Conservation (phyloP, 2,797 vertebrate genomes). For the Pelobates cultripes region DNA sequence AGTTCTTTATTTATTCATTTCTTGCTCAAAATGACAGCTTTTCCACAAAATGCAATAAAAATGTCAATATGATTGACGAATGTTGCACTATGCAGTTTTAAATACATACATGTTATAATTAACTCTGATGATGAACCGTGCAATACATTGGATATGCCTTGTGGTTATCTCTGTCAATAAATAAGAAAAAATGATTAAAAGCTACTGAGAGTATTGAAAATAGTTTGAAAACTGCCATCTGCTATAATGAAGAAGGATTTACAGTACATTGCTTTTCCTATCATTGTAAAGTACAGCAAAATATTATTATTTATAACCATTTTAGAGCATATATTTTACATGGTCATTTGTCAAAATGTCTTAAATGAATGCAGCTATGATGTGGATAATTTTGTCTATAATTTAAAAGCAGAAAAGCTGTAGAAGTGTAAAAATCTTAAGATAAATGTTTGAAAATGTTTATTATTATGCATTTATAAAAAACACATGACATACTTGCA, state of each 20-base stretch:
- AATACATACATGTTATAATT: slow-evolving; percentile 48
- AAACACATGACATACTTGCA: too few relatives aligned
- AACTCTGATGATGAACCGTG: slow-evolving; percentile 9
- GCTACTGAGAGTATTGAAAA: slow-evolving; percentile 20
- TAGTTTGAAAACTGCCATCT: slow-evolving; percentile 32
- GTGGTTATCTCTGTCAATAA: slow-evolving; percentile 41
- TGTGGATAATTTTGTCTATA: background rate
- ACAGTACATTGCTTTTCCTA: background rate
- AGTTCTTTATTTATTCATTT: background rate
- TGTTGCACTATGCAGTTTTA: slow-evolving; percentile 9
- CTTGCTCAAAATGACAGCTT: background rate
- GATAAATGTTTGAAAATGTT: background rate
- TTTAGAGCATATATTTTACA: background rate
- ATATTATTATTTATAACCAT: slow-evolving; percentile 12
- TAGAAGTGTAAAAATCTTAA: background rate
- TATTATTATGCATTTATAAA: background rate
- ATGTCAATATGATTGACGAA: slow-evolving; percentile 43
- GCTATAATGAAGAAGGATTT: slow-evolving; percentile 34
- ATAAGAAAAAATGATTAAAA: slow-evolving; percentile 42
- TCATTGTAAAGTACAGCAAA: background rate
- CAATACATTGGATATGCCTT: slow-evolving; percentile 27
- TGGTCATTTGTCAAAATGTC: slow-evolving; percentile 10
- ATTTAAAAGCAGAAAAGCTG: background rate
- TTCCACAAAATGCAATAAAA: slow-evolving; percentile 35
- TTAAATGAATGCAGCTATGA: background rate